Percentiles rank a stretch among this genome's conserved stretches.
Conservation (phyloP, 2,113 vertebrate genomes). For the Rhipidura dahli region DNA sequence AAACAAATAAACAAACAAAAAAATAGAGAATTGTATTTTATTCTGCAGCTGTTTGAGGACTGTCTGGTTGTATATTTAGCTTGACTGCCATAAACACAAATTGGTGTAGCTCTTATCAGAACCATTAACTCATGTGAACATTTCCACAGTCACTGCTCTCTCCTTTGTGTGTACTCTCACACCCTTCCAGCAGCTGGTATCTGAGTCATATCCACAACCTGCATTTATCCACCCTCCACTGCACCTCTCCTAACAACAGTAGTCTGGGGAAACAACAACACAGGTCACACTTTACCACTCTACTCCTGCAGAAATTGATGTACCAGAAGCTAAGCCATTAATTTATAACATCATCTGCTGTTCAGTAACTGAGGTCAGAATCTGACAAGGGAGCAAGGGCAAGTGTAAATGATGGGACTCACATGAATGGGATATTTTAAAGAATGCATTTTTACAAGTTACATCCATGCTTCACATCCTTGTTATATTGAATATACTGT, state of each 20-base stretch:
- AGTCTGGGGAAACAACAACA: not conserved
- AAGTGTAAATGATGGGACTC: not conserved
- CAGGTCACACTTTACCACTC: not conserved
- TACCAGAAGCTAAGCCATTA: not conserved
- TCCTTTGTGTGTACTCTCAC: not conserved
- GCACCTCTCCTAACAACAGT: not conserved
- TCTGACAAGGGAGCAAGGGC: not conserved
- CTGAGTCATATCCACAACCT: not conserved
- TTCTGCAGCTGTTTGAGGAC: not conserved
- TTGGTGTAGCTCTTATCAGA: not conserved
- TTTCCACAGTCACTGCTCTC: not conserved
- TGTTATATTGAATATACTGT: not conserved
- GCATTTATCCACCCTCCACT: not conserved
- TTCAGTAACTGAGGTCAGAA: not conserved
- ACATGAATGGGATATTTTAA: not conserved
- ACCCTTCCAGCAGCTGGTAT: not conserved
- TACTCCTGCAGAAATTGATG: not conserved
- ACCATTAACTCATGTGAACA: not conserved
- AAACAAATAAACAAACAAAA: conserved; percentile 16
- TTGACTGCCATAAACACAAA: not conserved
- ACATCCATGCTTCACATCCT: not conserved
- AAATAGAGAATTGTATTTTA: not conserved
- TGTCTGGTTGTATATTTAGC: not conserved
- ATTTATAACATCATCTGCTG: not conserved
- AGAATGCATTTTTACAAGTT: not conserved